These are phyloP conservation scores for Achlya flavicornis DNA, from an alignment of 2,888 invertebrate genomes.

Conservation along the genomic window DNA sequence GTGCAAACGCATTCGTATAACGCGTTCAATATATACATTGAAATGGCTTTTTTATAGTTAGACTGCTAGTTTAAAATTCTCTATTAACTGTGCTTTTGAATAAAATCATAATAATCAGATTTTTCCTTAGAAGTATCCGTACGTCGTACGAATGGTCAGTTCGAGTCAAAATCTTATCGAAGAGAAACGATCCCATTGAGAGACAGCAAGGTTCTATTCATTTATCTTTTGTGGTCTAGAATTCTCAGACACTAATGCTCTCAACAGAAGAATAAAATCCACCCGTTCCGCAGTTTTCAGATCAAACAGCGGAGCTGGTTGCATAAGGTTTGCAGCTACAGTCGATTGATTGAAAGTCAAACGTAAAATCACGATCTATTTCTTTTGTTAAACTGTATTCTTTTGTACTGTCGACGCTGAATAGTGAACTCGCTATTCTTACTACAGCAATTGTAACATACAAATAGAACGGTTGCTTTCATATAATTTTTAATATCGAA, in stretches of 20 bases:
- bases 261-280: constrained; percentile 14
- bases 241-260: constrained; percentile 4
- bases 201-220: background rate
- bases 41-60: background rate
- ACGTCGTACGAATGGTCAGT: background rate
- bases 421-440: constrained; percentile 11
- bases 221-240: background rate
- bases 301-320: constrained; percentile 11
- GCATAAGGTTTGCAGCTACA: constrained; percentile 11
- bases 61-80: background rate
- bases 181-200: background rate
- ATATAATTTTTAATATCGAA: constrained; percentile 9
- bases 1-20: too few relatives aligned
- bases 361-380: constrained; percentile 14
- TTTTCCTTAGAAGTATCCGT: too few relatives aligned
- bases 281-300: background rate
- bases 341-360: constrained; percentile 14
- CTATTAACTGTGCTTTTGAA: background rate
- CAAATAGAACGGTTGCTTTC: constrained; percentile 8
- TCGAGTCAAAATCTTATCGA: background rate
- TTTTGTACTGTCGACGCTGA: constrained; percentile 13
- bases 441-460: constrained; percentile 6
- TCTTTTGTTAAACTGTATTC: constrained; percentile 12
- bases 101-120: background rate
- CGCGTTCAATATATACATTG: background rate